Base-by-base conservation (phyloP, 2,888 invertebrate species). In the Polydrusus cervinus region DNA sequence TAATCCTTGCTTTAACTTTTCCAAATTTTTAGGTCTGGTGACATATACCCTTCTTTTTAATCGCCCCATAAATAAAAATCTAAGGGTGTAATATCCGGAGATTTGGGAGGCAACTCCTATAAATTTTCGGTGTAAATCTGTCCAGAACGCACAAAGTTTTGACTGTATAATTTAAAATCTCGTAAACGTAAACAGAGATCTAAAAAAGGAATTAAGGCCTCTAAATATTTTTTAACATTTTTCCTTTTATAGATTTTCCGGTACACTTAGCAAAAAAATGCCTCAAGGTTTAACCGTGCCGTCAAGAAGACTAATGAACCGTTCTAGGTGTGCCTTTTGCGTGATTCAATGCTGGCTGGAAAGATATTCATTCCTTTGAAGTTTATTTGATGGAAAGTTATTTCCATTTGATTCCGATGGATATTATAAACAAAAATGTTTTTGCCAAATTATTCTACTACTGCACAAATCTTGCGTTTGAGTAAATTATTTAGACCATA, bases 261-360 rank as follows among this genome's bases (percentile, higher is more conserved):
- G 34, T 34, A 34, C 10, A 0, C 16, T 13, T 13, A 13, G 53
- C 53, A 53, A 30, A 53, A 47, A 53, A 25, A n/a, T 13, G 25
- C 53, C 53, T 10, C 25, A 25, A 25, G 53, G 53, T 25, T n/a
- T 53, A 53, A 53, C 13, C 11, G 25, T 25, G 25, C 34, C 34
- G 65, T 49, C 49, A 34, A 16, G 8, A 34, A 65, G 11, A 49
- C 65, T 65, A 65, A 65, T 65, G 65, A 65, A 65, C 49, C 45
- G 20, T 47, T 47, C 30, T 25, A 65, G 65, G 65, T 65, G 65
- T 49, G 65, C 30, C 65, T n/a, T 45, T 65, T 14, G 65, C 65
- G 65, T 65, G 65, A 65, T 65, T 45, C 49, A 9, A 34, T 10
- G 30, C 13, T 25, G 49, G 30, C 13, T 25, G 49, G 49, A 65